Base-by-base conservation (phyloP, 2,113 vertebrate species). In the Noctilio leporinus region DNA sequence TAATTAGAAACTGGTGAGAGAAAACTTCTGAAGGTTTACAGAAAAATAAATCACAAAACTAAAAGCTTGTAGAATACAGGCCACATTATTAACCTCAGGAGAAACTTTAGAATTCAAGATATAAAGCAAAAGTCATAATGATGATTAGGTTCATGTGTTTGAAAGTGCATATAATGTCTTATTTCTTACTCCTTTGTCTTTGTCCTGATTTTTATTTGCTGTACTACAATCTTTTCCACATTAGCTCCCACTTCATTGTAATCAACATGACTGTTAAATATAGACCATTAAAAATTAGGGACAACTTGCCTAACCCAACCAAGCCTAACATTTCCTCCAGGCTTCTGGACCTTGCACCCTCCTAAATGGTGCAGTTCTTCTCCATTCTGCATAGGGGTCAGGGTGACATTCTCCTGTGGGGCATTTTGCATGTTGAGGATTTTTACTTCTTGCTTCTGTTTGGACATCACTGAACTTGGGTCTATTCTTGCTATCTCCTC, bases 41-140 rank as follows among this genome's bases (percentile, higher is more conserved):
- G 59, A 57, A 76, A 91, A 72, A 51, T 67, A 76, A 84, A 69
- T 76, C 77, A 95, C 35, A 84, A 64, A 82, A 91, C 77, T 86
- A 78, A 45, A 90, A 85, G 75, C 59, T 53, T 84, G 40, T 75
- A 95, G 81, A 93, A 43, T 62, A 47, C 51, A 89, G 19, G 51
- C n/a, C 65, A 81, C 24, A 81, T 70, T 72, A 76, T 40, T 73
- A 55, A 73, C 49, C 51, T 70, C 16, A 77, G 14, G 30, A 43
- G 57, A 91, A 89, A 55, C 40, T 57, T 85, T 47, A 77, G 1
- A n/a, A 86, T 89, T 96, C 64, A 92, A 86, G 96, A 93, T 92
- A 92, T 96, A 90, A 96, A 94, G 49, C 93, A 96, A 95, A 96
- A 94, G 10, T 95, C 92, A 30, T 93, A 93, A 82, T 95, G 93